phyloP scores from a whole-genome alignment of 2,797 vertebrate species.

The Anableps anableps region DNA sequence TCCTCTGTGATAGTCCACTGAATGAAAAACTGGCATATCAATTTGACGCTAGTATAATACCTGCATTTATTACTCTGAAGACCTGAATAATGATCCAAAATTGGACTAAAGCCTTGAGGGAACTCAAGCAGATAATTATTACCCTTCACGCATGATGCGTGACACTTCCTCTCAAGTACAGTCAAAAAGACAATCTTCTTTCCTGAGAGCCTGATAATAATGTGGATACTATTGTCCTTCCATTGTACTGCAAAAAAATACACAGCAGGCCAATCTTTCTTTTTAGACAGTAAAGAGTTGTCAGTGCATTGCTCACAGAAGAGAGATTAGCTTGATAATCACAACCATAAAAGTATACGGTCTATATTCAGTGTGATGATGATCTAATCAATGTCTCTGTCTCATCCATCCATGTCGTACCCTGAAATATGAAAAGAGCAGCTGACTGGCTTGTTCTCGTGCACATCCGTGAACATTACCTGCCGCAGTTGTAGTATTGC shows the following conservation, averaged over 20 bases:
- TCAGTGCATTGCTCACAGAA: constrained; percentile 30
- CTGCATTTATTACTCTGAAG: constrained; percentile 65
- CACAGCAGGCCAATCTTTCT: constrained; percentile 24
- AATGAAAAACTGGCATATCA: constrained; percentile 51
- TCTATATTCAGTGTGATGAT: constrained; percentile 34
- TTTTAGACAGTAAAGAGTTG: constrained; percentile 42
- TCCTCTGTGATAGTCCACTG: constrained; percentile 36
- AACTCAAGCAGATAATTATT: constrained; percentile 76
- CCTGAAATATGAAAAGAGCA: constrained; percentile 25
- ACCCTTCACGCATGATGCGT: constrained; percentile 58
- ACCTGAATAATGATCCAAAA: constrained; percentile 65
- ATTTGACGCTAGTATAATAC: constrained; percentile 58
- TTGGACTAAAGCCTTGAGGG: constrained; percentile 63
- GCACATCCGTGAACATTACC: constrained; percentile 22
- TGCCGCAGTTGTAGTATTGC: constrained; percentile 25
- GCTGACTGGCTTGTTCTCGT: constrained; percentile 29
- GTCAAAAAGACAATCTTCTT: constrained; percentile 46
- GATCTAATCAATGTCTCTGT: constrained; percentile 48
- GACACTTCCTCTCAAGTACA: constrained; percentile 56
- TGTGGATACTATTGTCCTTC: constrained; percentile 40
- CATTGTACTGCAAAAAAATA: constrained; percentile 40
- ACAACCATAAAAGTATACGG: constrained; percentile 27
- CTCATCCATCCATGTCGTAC: constrained; percentile 30
- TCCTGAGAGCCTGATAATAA: constrained; percentile 35
- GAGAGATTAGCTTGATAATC: constrained; percentile 26